Base-by-base conservation (phyloP, 2,113 vertebrate species). In the Nanorana parkeri region DNA sequence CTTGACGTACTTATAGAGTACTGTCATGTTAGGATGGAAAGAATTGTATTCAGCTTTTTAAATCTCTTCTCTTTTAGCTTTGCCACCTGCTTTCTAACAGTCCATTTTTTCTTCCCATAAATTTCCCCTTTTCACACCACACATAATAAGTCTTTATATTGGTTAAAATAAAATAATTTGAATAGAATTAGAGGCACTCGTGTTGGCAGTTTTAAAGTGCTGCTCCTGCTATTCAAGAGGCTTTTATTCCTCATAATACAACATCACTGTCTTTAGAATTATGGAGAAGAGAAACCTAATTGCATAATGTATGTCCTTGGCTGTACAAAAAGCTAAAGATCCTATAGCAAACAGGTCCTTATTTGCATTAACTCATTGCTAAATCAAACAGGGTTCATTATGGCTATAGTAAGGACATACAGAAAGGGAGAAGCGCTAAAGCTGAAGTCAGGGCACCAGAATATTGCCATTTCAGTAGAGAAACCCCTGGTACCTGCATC, bases 251-350 rank as follows among this genome's bases (percentile, higher is more conserved):
- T 24, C 32, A 83, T 83, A 83, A 83, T 76, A 60, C 80, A 76
- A 76, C 80, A 83, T 83, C 72, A 76, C 71, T 76, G 72, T 74
- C 80, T 83, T 83, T 83, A 83, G 80, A 83, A 83, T 83, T 83
- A 76, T 75, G 52, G 72, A 83, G 80, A 83, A 83, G 80, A 83
- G 80, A 10, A 76, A 60, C 51, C 71, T 83, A 83, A 83, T 83
- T 83, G 55, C 80, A 83, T 76, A 83, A 83, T 83, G 51, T 83
- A 83, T 83, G 80, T 83, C 80, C 72, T 83, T 83, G 80, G 72
- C 80, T 75, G 67, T n/a, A 65, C 60, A 81, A 54, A 73, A 20
- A 73, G 60, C 21, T 24, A 74, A 21, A 66, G 65, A 81, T 81
- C 60, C 69, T 56, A 81, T 36, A 29, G 69, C 56, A 61, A 32